Evolutionary conservation across 1,140 invertebrate genomes (phyloP), one percentile per base, ranked within the genome.

Genomic region (Musca vetustissima): DNA sequence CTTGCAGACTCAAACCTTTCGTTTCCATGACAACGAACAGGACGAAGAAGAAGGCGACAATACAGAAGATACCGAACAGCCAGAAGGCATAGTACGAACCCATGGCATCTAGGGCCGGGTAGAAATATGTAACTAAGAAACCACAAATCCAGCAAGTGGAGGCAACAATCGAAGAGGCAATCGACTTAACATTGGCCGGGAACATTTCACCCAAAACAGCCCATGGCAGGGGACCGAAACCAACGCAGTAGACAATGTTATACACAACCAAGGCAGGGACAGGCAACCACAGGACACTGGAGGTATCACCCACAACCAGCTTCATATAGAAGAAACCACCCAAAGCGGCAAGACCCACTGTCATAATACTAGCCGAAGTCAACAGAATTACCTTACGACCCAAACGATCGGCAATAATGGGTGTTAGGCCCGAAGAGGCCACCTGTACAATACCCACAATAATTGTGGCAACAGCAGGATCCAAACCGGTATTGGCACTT

Each of bases 181-280:
- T 83, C 0, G 91, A 90, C 77, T 93, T 91, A 1, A 93, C 88
- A 72, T 91, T 88, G 0, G 89, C 84, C 1, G 94, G 89, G 73
- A 95, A 92, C 72, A 95, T 87, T 83, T 96, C 92, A 1, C 90
- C 90, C 86, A 94, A 90, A 25, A 96, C 87, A 1, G 93, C 88
- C 92, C 93, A 95, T 0, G 93, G 92, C 13, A 96, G 83, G 0
- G 94, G 93, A 0, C 93, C 93, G 73, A 93, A 90, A 6, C 85
- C 85, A 2, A 87, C 82, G 82, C 89, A 88, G 76, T 91, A 92
- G 0, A 88, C 85, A 21, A 88, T 83, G 21, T 91, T 90, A 83
- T 88, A 93, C 52, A 88, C 67, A 1, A 91, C 84, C n/a, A 92
- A 77, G 0, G 88, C 86, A 7, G 86, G 75, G 3, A 92, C 83